These are phyloP conservation scores for Oryzias sinensis DNA, from an alignment of 2,797 vertebrate genomes.

Conservation along the genomic window DNA sequence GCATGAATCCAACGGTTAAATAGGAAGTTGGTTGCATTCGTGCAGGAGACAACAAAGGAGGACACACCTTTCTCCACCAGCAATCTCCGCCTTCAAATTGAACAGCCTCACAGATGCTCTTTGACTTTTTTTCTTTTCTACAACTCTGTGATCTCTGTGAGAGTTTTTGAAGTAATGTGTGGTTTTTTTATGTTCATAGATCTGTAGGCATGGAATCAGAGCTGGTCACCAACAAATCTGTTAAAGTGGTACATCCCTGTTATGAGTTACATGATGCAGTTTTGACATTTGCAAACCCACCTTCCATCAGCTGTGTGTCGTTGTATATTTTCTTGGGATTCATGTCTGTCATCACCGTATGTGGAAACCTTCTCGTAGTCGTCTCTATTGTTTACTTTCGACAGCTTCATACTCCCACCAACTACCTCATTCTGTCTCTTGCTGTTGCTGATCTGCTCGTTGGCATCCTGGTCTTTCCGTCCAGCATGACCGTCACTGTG, in stretches of 20 bases:
- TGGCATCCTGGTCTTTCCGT: slow-evolving; percentile 24
- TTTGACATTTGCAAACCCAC: not conserved
- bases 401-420: slow-evolving; percentile 85
- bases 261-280: slow-evolving; percentile 16
- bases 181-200: too few relatives aligned
- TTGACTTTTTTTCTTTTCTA: too few relatives aligned
- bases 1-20: too few relatives aligned
- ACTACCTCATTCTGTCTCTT: slow-evolving; percentile 85
- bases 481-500: slow-evolving; percentile 16
- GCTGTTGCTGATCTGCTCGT: slow-evolving; percentile 75
- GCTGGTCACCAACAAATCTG: too few relatives aligned
- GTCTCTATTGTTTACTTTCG: slow-evolving; percentile 86
- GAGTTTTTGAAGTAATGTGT: too few relatives aligned
- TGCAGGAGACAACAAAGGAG: too few relatives aligned
- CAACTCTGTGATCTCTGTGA: too few relatives aligned
- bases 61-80: too few relatives aligned
- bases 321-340: slow-evolving; percentile 20
- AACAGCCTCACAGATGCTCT: too few relatives aligned
- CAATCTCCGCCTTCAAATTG: too few relatives aligned
- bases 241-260: slow-evolving; percentile 26
- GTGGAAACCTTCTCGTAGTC: slow-evolving; percentile 77
- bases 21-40: too few relatives aligned
- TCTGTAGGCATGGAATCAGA: too few relatives aligned
- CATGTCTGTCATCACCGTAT: slow-evolving; percentile 31
- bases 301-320: slow-evolving; percentile 11